A percentile compares a stretch with the other conserved stretches of the same genome.
These are phyloP conservation scores for Bos javanicus DNA, from an alignment of 2,113 vertebrate species.

Conservation along the genomic window DNA sequence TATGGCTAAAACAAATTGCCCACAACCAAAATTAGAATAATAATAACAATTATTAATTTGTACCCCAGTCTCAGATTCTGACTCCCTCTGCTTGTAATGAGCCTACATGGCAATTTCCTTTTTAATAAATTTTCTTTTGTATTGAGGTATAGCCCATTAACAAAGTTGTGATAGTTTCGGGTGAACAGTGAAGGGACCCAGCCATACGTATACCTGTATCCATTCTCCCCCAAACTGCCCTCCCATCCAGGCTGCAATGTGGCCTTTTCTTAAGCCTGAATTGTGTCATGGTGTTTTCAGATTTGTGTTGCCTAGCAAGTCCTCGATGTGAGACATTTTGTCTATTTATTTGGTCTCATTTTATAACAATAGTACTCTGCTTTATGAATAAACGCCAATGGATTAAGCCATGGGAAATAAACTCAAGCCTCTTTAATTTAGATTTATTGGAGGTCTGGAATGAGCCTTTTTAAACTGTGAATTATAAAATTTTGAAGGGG, in stretches of 20 bases:
- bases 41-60: neutral
- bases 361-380: neutral
- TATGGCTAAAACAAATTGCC: neutral
- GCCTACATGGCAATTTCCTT: neutral
- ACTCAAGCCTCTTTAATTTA: neutral
- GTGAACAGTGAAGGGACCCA: neutral
- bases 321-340: neutral
- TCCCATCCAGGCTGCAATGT: neutral
- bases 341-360: neutral
- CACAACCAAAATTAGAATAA: neutral
- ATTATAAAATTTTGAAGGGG: slow-evolving; percentile 10
- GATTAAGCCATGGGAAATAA: slow-evolving; percentile 39
- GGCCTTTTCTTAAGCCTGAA: neutral
- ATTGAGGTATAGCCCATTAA: neutral
- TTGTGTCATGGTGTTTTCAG: neutral
- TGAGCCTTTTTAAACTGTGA: neutral
- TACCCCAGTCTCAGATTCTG: neutral
- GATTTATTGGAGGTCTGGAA: slow-evolving; percentile 3
- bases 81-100: neutral
- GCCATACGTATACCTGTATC: neutral
- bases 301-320: neutral
- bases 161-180: neutral
- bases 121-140: neutral
- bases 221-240: neutral
- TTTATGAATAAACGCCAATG: slow-evolving; percentile 2